Evolutionary conservation across 2,113 vertebrate genomes (phyloP).

Genomic region (Halichoeres trimaculatus): DNA sequence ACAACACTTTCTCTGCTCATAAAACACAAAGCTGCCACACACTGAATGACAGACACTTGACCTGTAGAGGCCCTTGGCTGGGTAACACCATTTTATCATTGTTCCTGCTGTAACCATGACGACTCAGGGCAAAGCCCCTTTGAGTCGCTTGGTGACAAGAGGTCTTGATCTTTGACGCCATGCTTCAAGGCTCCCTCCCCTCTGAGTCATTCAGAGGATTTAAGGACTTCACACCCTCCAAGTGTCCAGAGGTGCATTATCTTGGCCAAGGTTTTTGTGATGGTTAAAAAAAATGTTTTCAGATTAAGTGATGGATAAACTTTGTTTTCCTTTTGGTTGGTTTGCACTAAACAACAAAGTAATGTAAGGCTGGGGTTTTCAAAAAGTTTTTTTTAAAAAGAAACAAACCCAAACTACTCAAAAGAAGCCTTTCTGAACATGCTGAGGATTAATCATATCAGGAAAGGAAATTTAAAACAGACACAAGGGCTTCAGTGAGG

Average conservation of each 20-base stretch:
- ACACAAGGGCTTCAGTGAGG: slow-evolving; percentile 1
- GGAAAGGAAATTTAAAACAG: slow-evolving; percentile 47
- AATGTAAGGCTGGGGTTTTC: neutral
- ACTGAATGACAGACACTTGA: slow-evolving; percentile 41
- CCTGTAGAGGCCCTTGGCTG: slow-evolving; percentile 31
- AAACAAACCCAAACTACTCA: slow-evolving; percentile 18
- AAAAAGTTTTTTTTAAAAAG: neutral
- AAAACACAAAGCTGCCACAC: slow-evolving; percentile 31
- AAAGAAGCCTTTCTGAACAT: slow-evolving; percentile 10
- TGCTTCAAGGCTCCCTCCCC: slow-evolving; percentile 17
- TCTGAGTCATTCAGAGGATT: slow-evolving; percentile 25
- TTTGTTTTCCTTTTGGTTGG: neutral
- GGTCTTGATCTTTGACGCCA: slow-evolving; percentile 46
- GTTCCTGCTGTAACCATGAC: slow-evolving; percentile 48
- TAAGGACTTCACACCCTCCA: neutral
- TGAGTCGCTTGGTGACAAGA: slow-evolving; percentile 25
- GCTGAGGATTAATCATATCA: slow-evolving; percentile 32
- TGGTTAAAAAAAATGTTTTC: neutral
- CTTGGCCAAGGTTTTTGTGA: neutral
- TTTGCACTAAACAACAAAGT: neutral
- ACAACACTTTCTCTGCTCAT: neutral
- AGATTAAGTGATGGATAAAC: neutral
- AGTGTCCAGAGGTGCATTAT: neutral
- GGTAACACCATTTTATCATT: slow-evolving; percentile 27
- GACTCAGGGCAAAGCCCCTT: slow-evolving; percentile 29